Evolutionary conservation across 2,797 vertebrate genomes (phyloP), one percentile per base, ranked within the genome.

Genomic region (Thripadectes ignobilis): DNA sequence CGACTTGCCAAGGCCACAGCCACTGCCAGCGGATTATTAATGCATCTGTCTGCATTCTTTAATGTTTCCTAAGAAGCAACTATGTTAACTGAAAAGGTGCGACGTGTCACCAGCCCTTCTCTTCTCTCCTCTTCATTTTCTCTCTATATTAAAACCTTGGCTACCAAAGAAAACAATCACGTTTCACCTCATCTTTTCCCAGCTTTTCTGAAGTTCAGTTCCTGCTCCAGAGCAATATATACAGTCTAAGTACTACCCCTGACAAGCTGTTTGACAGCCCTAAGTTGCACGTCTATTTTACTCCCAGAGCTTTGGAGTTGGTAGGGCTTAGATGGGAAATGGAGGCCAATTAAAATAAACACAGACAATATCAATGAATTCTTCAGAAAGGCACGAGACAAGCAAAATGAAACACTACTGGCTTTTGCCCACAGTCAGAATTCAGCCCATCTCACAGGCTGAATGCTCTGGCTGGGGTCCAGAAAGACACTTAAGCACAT

Each of bases 131-230:
- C 89, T 95, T 96, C 96, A 82, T 96, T 93, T 97, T 95, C 89
- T 71, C 85, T 74, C 92, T 82, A 85, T 95, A 96, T 96, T 96
- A 96, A 97, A 96, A 95, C 61, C 85, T 92, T 93, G 90, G 94
- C 96, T 97, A 96, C 96, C 95, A 97, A 95, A 97, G 96, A 97
- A 97, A 96, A 95, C 89, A 96, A 95, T 97, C 96, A 92, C 6
- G 77, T 75, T 94, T 96, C 96, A 97, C 96, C 94, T 96, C 95
- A 96, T 97, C 96, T 95, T 96, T 96, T 95, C 96, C 96, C 95
- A 96, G 95, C 67, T 97, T 96, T 97, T 85, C 93, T 77, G 93
- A 95, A 96, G 93, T 77, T 92, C 91, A 94, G 89, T 95, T 95
- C 96, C 95, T 96, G 96, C 92, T 96, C 85, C 51, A 18, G 67